phyloP scores from a whole-genome alignment of 2,113 vertebrate species.

The Passer montanus region DNA sequence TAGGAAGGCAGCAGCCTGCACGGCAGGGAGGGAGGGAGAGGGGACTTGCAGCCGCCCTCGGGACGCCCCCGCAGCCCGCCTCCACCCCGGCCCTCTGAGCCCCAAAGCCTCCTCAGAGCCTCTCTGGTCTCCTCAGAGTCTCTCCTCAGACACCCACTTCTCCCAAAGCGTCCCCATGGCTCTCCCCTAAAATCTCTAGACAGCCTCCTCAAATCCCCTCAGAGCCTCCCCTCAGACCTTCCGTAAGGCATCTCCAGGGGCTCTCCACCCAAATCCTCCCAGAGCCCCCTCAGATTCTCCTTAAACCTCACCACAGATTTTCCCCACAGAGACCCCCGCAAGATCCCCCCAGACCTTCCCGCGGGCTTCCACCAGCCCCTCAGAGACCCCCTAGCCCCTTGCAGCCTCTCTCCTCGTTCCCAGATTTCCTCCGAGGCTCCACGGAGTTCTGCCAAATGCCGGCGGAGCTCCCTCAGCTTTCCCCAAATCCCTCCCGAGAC shows the following conservation, averaged over 20 bases:
- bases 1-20: constrained; percentile 65
- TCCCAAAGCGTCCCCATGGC: not conserved
- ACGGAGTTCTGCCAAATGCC: not conserved
- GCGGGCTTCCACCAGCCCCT: not conserved
- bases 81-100: not conserved
- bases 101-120: not conserved
- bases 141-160: not conserved
- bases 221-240: not conserved
- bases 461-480: not conserved
- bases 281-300: not conserved
- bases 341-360: not conserved
- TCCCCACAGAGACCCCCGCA: not conserved
- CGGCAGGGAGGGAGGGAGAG: constrained; percentile 49
- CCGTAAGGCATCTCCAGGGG: not conserved
- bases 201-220: not conserved
- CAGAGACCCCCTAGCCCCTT: not conserved
- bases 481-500: not conserved
- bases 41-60: not conserved
- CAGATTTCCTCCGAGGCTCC: not conserved
- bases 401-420: not conserved
- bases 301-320: not conserved
- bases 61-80: not conserved
- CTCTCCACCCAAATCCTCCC: not conserved
- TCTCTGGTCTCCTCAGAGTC: not conserved
- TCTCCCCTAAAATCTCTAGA: not conserved